Evolutionary conservation across 2,113 vertebrate genomes (phyloP).

Genomic region (Phyllostomus hastatus): DNA sequence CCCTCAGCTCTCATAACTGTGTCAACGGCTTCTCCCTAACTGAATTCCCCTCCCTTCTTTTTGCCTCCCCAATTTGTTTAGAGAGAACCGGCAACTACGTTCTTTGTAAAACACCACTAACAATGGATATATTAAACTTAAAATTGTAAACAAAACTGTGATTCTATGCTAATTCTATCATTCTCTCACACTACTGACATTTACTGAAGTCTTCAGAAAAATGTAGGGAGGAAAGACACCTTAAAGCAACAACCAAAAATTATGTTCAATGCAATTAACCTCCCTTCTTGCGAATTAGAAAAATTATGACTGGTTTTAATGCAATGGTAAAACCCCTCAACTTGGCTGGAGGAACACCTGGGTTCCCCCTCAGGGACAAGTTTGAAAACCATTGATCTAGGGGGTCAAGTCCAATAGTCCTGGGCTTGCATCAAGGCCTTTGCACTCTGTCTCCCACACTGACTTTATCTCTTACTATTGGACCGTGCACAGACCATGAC

Average conservation of each 20-base stretch:
- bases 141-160: not conserved
- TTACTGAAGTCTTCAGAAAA: not conserved
- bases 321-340: not conserved
- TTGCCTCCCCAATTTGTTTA: not conserved
- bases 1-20: not conserved
- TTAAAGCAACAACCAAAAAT: not conserved
- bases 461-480: not conserved
- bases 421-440: not conserved
- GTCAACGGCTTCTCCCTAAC: not conserved
- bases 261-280: not conserved
- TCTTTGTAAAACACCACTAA: not conserved
- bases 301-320: not conserved
- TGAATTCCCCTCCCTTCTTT: not conserved
- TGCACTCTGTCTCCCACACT: not conserved
- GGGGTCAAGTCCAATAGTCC: not conserved
- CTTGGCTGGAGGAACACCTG: not conserved
- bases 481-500: not conserved
- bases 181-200: not conserved
- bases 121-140: not conserved
- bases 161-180: not conserved
- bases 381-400: constrained; percentile 12
- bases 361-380: not conserved
- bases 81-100: not conserved
- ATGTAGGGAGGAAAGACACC: not conserved
- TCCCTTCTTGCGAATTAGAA: not conserved